Base-by-base conservation (phyloP, 2,113 vertebrate genomes). In the Carassius auratus region DNA sequence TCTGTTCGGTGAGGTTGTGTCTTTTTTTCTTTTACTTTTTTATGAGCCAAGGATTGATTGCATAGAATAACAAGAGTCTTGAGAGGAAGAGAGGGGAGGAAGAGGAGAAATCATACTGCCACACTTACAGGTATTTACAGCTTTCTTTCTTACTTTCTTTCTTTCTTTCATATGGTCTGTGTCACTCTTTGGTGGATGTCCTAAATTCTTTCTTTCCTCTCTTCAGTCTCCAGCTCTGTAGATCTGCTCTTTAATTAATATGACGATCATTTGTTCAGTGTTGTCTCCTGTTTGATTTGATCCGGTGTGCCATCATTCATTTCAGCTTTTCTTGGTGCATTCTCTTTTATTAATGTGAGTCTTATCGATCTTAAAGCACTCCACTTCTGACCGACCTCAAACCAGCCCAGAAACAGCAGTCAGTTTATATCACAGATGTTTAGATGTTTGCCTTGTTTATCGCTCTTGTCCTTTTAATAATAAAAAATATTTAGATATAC, bases 111-210 rank as follows among this genome's bases (percentile, higher is more conserved):
- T 87, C 84, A 77, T 87, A 68, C 86, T 81, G 66, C 45, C 64
- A 68, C 83, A 88, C 85, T 90, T 87, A 86, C 91, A 94, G 94
- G 94, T 95, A 95, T 76, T 86, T 50, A 85, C 38, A 85, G 66
- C 50, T 57, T 61, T n/a, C 7, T 55, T n/a, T 33, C 21, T 86
- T 12, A 81, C 14, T 68, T 13, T 23, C 33, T 61, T 12, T 81
- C 13, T 64, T 14, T 81, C 3, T 64, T 48, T 23, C 17, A 4
- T n/a, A 59, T 26, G 64, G 10, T 73, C 21, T 57, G 23, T 64
- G 38, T 71, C 62, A 36, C 30, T 23, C 59, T 17, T 19, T 23
- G n/a, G 23, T n/a, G 15, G 12, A 64, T 80, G 36, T 71, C 8
- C 33, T 57, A 26, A 10, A 26, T 81, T 82, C 48, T 66, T 15